Percentiles rank a stretch among this genome's conserved stretches.
Conservation (phyloP, 2,113 vertebrate genomes). For the Apteryx mantelli region DNA sequence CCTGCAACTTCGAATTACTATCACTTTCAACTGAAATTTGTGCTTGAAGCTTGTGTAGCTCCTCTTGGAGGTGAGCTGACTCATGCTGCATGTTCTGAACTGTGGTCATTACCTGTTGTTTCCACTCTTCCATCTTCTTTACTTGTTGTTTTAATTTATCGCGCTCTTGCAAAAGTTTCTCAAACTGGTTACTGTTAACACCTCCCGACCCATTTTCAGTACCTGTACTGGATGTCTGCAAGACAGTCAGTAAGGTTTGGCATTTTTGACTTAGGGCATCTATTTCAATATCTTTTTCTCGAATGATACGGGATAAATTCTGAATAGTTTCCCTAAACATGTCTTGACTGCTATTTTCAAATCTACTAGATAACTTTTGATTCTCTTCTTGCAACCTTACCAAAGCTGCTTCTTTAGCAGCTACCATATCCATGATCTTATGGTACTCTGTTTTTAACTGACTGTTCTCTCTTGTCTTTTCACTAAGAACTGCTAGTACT, state of each 20-base stretch:
- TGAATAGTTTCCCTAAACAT: slow-evolving; percentile 98
- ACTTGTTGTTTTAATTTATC: slow-evolving; percentile 95
- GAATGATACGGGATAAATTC: slow-evolving; percentile 95
- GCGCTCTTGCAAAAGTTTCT: slow-evolving; percentile 93
- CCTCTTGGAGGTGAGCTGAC: slow-evolving; percentile 93
- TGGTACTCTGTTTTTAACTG: slow-evolving; percentile 92
- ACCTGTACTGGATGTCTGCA: slow-evolving; percentile 82
- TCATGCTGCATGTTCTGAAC: slow-evolving; percentile 99
- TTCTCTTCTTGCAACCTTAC: slow-evolving; percentile 93
- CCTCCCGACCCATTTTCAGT: slow-evolving; percentile 73
- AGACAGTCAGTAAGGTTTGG: slow-evolving; percentile 90
- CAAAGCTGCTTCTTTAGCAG: slow-evolving; percentile 91
- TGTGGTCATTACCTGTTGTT: slow-evolving; percentile 96
- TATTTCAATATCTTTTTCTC: slow-evolving; percentile 98
- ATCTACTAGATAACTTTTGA: slow-evolving; percentile 81
- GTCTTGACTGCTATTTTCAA: slow-evolving; percentile 90
- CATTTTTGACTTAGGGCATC: slow-evolving; percentile 97
- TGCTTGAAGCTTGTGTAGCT: slow-evolving; percentile 89
- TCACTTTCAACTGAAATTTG: slow-evolving; percentile 89
- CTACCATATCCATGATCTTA: slow-evolving; percentile 91
- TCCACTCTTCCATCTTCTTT: slow-evolving; percentile 99
- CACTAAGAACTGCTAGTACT: slow-evolving; percentile 90
- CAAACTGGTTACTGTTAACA: slow-evolving; percentile 96
- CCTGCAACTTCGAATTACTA: slow-evolving; percentile 87
- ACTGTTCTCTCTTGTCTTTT: slow-evolving; percentile 95